Evolutionary conservation across 1,140 invertebrate species (phyloP).

Genomic region (Hypothenemus hampei): DNA sequence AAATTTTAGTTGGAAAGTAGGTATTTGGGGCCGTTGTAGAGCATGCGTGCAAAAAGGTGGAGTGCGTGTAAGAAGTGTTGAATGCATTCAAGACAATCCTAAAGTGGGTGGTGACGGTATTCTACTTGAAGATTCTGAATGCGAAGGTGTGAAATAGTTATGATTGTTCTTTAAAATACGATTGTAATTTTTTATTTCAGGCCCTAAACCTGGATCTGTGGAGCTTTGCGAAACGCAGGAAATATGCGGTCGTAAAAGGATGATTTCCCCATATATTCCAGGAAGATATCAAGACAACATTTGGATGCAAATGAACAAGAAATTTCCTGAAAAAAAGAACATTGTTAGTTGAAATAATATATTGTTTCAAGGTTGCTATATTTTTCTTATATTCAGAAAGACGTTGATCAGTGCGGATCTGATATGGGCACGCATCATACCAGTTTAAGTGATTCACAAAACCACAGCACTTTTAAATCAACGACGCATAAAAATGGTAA

Average conservation of each 20-base stretch:
- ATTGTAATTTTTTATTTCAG: slow-evolving; percentile 11
- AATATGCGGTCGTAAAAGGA: slow-evolving; percentile 36
- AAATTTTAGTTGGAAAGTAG: slow-evolving; percentile 48
- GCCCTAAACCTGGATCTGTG: slow-evolving; percentile 37
- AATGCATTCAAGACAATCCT: slow-evolving; percentile 47
- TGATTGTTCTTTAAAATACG: not conserved
- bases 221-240: slow-evolving; percentile 45
- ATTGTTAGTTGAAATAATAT: not conserved
- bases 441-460: too few relatives aligned
- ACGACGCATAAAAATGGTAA: too few relatives aligned
- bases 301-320: slow-evolving; percentile 32
- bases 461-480: too few relatives aligned
- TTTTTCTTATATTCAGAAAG: too few relatives aligned
- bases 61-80: slow-evolving; percentile 44
- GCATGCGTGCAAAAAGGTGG: slow-evolving; percentile 49
- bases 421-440: too few relatives aligned
- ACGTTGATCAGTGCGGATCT: too few relatives aligned
- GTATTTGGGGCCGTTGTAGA: slow-evolving; percentile 50
- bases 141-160: slow-evolving; percentile 33
- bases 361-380: too few relatives aligned
- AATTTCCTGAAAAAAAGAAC: slow-evolving; percentile 3
- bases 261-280: slow-evolving; percentile 26
- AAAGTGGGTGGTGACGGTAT: slow-evolving; percentile 46
- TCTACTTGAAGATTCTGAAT: slow-evolving; percentile 45
- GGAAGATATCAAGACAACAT: slow-evolving; percentile 31